These are phyloP conservation scores for Myotis findleyi DNA, from an alignment of 2,797 vertebrate genomes.

Conservation along the genomic window DNA sequence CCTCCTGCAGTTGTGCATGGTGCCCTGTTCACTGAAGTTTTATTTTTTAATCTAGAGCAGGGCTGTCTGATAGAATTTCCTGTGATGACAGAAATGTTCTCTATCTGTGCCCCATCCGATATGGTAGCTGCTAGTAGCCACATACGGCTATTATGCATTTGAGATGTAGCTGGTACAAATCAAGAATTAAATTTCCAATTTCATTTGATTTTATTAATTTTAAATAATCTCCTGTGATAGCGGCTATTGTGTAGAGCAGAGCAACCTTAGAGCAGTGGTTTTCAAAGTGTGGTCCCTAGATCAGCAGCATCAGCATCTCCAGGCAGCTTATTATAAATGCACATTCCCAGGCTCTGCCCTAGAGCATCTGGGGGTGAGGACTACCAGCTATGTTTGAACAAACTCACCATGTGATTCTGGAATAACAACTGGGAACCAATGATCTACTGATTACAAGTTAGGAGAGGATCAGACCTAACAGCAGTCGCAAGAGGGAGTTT, in stretches of 20 bases:
- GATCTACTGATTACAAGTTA: not conserved
- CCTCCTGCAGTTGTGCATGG: not conserved
- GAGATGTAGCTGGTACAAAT: not conserved
- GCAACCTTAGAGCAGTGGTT: not conserved
- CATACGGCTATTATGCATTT: not conserved
- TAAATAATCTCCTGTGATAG: not conserved
- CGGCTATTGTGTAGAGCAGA: not conserved
- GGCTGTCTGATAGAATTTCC: not conserved
- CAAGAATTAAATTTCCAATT: not conserved
- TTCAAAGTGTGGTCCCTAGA: not conserved
- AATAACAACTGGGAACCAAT: not conserved
- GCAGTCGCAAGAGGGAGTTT: slow-evolving; percentile 9
- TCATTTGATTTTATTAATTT: slow-evolving; percentile 10
- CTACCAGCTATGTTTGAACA: not conserved
- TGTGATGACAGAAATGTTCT: not conserved
- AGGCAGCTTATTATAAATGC: not conserved
- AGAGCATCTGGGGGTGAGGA: not conserved
- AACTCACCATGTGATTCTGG: not conserved
- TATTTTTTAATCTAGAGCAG: not conserved
- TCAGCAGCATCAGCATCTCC: not conserved
- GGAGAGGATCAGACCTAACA: not conserved
- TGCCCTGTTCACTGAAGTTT: not conserved
- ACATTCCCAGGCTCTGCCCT: not conserved
- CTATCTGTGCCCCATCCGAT: not conserved
- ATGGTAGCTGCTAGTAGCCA: not conserved